phyloP scores from a whole-genome alignment of 2,888 invertebrate genomes.

The Mayetiola destructor region DNA sequence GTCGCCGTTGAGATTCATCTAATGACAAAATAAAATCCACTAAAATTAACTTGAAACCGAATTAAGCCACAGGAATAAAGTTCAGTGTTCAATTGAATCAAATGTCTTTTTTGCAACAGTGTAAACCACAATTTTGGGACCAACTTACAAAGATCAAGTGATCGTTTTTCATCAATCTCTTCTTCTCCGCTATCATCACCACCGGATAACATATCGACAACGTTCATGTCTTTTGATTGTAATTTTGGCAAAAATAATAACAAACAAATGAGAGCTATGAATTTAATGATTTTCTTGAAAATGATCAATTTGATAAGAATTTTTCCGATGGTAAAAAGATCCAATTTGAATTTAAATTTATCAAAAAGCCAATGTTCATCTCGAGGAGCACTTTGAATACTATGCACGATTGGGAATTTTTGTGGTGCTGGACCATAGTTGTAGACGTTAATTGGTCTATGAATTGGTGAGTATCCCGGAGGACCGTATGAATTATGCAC shows the following conservation, averaged over 20 bases:
- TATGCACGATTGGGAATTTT: not conserved
- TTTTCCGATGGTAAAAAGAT: constrained; percentile 57
- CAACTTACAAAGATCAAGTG: not conserved
- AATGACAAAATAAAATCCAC: too few species aligned
- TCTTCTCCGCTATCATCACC: constrained; percentile 26
- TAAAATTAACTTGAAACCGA: not conserved
- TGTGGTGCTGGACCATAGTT: not conserved
- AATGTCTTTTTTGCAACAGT: not conserved
- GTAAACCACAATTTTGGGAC: not conserved
- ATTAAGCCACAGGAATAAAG: not conserved
- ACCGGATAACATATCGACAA: constrained; percentile 26
- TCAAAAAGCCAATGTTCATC: constrained; percentile 42
- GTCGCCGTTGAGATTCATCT: not conserved
- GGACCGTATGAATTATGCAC: not conserved
- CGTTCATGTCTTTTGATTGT: constrained; percentile 22
- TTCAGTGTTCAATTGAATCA: not conserved
- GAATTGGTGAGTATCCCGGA: not conserved
- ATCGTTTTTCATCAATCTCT: not conserved
- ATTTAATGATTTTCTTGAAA: constrained; percentile 69
- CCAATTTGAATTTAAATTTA: constrained; percentile 53
- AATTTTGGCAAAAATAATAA: constrained; percentile 61
- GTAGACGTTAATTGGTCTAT: not conserved
- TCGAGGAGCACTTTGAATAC: constrained; percentile 19
- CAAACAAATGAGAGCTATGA: constrained; percentile 60
- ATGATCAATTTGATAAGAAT: constrained; percentile 59